Evolutionary conservation across 2,888 invertebrate species (phyloP).

Genomic region (Leptothorax acervorum): DNA sequence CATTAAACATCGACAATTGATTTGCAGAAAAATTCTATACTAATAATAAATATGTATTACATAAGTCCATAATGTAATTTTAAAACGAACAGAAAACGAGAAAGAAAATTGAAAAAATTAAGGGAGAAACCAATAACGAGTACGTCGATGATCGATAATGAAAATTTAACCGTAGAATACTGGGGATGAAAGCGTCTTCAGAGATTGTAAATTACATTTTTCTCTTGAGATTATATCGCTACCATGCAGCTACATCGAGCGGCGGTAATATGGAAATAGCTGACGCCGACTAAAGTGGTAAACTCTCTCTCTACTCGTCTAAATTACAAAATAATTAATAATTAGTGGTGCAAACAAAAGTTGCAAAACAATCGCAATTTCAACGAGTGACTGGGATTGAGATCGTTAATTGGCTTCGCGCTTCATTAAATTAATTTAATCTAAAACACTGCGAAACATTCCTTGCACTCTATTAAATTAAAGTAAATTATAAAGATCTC

Average conservation of each 20-base stretch:
- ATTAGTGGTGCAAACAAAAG: conserved; percentile 8
- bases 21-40: neutral
- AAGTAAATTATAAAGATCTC: conserved; percentile 13
- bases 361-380: conserved; percentile 29
- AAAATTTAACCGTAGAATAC: conserved; percentile 3
- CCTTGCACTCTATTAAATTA: neutral
- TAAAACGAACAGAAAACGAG: neutral
- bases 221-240: conserved; percentile 28
- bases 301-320: neutral
- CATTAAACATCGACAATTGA: neutral
- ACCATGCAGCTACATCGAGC: conserved; percentile 10
- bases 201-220: conserved; percentile 35
- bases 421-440: conserved; percentile 37
- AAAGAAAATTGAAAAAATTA: neutral
- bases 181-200: neutral
- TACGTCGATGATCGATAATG: conserved; percentile 5
- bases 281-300: conserved; percentile 4
- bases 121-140: neutral
- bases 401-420: conserved; percentile 18
- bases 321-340: conserved; percentile 33
- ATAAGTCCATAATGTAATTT: neutral
- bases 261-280: conserved; percentile 5
- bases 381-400: neutral
- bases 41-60: neutral
- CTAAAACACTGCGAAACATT: conserved; percentile 22